Evolutionary conservation across 2,113 vertebrate genomes (phyloP).

Genomic region (Dicentrarchus labrax): DNA sequence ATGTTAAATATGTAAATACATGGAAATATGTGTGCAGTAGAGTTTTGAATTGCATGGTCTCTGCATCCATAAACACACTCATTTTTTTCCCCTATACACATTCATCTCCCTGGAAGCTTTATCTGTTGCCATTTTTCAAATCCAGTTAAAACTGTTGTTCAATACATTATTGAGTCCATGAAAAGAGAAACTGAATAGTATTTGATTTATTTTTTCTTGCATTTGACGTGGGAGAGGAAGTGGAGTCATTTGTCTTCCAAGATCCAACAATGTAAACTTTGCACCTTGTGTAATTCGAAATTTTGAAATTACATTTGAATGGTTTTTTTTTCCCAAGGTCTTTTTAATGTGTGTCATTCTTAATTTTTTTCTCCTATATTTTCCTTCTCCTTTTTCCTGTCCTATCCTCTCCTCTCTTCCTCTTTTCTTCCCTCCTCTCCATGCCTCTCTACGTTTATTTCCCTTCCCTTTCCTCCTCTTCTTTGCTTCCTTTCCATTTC

Average conservation of each 20-base stretch:
- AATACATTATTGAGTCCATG: slow-evolving; percentile 28
- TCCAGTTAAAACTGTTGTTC: slow-evolving; percentile 46
- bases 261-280: not conserved
- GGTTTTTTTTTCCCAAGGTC: slow-evolving; percentile 11
- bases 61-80: slow-evolving; percentile 23
- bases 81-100: slow-evolving; percentile 17
- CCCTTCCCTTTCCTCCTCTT: too few species aligned
- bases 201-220: slow-evolving; percentile 39
- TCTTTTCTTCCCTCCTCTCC: not conserved
- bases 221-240: not conserved
- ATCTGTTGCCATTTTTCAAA: slow-evolving; percentile 59
- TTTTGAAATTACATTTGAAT: slow-evolving; percentile 1
- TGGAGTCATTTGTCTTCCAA: slow-evolving; percentile 52
- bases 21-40: slow-evolving; percentile 50
- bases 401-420: not conserved
- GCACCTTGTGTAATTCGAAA: not conserved
- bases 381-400: not conserved
- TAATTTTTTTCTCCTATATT: not conserved
- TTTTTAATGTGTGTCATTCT: slow-evolving; percentile 42
- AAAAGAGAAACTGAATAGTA: slow-evolving; percentile 21
- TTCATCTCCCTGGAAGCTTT: slow-evolving; percentile 55
- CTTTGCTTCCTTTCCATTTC: not conserved
- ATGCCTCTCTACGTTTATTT: accelerated
- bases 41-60: slow-evolving; percentile 49
- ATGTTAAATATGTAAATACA: slow-evolving; percentile 66